These are phyloP conservation scores for Idaea aversata DNA, from an alignment of 2,888 invertebrate species.

Conservation along the genomic window DNA sequence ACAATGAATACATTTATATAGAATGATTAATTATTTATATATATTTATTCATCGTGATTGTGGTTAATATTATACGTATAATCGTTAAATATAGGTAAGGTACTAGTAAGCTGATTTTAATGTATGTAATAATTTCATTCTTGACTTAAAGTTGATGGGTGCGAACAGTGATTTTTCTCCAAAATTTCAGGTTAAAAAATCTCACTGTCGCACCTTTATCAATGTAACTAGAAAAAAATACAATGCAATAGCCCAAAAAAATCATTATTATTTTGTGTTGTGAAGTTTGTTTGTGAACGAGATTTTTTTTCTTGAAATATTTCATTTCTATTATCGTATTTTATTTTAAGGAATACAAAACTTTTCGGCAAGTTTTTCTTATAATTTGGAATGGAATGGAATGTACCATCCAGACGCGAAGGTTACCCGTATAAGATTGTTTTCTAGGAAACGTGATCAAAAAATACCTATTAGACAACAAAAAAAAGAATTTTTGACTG, in stretches of 20 bases:
- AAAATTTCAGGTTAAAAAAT: slow-evolving; percentile 14
- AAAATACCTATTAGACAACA: slow-evolving; percentile 53
- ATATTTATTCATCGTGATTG: slow-evolving; percentile 49
- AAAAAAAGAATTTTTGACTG: slow-evolving; percentile 48
- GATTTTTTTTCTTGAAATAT: slow-evolving; percentile 42
- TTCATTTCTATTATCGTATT: slow-evolving; percentile 42
- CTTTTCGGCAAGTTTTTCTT: slow-evolving; percentile 62
- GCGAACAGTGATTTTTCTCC: slow-evolving; percentile 27
- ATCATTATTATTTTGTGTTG: slow-evolving; percentile 60
- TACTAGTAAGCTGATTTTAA: slow-evolving; percentile 77
- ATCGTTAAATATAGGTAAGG: slow-evolving; percentile 74
- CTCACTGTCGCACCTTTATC: slow-evolving; percentile 40
- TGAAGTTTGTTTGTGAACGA: slow-evolving; percentile 53
- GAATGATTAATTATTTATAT: not conserved
- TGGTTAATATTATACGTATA: slow-evolving; percentile 51
- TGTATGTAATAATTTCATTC: slow-evolving; percentile 76
- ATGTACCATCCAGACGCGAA: slow-evolving; percentile 60
- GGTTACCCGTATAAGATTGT: slow-evolving; percentile 64
- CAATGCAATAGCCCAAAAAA: slow-evolving; percentile 79
- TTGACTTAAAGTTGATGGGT: slow-evolving; percentile 71
- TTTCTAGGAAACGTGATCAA: slow-evolving; percentile 74
- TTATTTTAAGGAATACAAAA: slow-evolving; percentile 64
- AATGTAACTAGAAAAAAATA: slow-evolving; percentile 63
- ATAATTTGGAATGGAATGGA: slow-evolving; percentile 62
- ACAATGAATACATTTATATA: slow-evolving; percentile 40